phyloP scores from a whole-genome alignment of 1,140 invertebrate genomes.

The Caenorhabditis tropicalis region DNA sequence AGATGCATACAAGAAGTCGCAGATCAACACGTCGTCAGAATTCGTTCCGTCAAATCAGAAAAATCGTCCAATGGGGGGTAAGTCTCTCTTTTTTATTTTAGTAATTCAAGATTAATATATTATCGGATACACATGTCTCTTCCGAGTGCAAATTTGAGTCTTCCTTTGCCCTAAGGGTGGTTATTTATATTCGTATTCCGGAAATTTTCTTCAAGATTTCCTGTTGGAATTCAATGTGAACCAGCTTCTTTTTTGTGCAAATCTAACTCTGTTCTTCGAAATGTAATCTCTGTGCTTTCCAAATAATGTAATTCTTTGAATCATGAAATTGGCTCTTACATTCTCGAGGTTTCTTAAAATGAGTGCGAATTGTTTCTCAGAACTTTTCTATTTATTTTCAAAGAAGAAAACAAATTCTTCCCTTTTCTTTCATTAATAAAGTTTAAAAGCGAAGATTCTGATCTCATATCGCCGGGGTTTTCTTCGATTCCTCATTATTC shows the following conservation, averaged over 20 bases:
- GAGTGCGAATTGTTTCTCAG: too few species aligned
- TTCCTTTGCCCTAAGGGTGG: conserved; percentile 12
- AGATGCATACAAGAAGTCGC: conserved; percentile 12
- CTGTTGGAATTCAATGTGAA: neutral
- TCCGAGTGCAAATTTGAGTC: conserved; percentile 26
- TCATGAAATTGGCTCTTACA: too few species aligned
- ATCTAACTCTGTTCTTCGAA: too few species aligned
- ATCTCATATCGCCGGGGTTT: neutral
- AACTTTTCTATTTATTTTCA: too few species aligned
- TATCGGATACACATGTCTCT: neutral
- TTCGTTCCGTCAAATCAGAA: conserved; percentile 35
- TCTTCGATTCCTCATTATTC: neutral
- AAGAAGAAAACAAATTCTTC: too few species aligned
- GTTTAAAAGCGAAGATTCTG: too few species aligned
- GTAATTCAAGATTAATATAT: neutral
- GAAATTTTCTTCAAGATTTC: neutral
- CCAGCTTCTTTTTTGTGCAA: too few species aligned
- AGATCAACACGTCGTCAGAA: conserved; percentile 3
- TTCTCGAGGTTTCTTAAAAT: too few species aligned
- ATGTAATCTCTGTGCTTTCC: too few species aligned
- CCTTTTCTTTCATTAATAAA: too few species aligned
- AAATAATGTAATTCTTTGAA: too few species aligned
- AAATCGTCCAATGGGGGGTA: conserved; percentile 33
- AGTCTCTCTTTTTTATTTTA: neutral
- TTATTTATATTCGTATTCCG: conserved; percentile 20